Evolutionary conservation across 2,888 invertebrate species (phyloP).

Genomic region (Meliscaeva auricollis): DNA sequence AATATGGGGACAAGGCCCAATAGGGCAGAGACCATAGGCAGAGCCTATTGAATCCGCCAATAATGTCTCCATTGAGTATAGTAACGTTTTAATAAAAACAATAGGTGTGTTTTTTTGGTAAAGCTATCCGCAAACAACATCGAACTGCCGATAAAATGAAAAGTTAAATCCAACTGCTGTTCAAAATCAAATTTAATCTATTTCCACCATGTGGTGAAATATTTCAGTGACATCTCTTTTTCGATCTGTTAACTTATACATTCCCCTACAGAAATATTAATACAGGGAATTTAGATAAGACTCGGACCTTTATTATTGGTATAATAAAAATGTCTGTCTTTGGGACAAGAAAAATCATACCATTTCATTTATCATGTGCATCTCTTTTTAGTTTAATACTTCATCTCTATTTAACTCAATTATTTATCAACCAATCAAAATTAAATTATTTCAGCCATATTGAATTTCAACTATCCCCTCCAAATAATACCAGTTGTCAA

Average conservation of each 20-base stretch:
- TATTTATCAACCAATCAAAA: slow-evolving; percentile 49
- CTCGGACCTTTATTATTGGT: slow-evolving; percentile 1
- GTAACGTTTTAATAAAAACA: no score
- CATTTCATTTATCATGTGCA: slow-evolving; percentile 23
- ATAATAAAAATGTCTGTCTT: background rate
- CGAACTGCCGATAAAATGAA: no score
- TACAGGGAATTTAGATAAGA: background rate
- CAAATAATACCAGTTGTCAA: slow-evolving; percentile 44
- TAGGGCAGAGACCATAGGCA: no score
- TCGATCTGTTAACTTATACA: background rate
- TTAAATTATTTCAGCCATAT: slow-evolving; percentile 66
- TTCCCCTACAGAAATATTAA: background rate
- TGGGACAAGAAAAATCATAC: background rate
- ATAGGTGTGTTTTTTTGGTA: no score
- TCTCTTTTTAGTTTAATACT: background rate
- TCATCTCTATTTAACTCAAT: slow-evolving; percentile 33
- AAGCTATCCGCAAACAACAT: no score
- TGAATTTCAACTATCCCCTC: slow-evolving; percentile 71
- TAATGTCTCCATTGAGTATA: no score
- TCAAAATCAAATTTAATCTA: no score
- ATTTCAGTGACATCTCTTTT: background rate
- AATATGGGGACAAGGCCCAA: no score
- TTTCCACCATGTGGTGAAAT: no score
- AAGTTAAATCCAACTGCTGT: no score
- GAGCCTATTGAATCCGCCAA: no score